These are phyloP conservation scores for Rhinella marina DNA, from an alignment of 2,797 vertebrate genomes.

Conservation along the genomic window DNA sequence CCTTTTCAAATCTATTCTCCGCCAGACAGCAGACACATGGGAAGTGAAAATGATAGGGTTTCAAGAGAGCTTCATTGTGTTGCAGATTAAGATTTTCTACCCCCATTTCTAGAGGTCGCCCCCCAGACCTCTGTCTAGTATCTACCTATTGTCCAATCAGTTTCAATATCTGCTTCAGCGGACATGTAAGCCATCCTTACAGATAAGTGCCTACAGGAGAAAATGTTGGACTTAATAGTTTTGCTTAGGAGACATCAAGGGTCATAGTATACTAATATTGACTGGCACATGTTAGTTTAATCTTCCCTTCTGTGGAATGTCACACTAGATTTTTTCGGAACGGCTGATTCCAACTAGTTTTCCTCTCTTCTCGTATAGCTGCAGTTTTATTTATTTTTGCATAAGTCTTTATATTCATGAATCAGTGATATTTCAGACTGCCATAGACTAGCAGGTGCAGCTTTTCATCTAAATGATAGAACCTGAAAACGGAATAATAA, in stretches of 20 bases:
- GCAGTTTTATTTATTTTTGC: slow-evolving; percentile 74
- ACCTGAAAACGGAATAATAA: slow-evolving; percentile 57
- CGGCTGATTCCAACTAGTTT: slow-evolving; percentile 77
- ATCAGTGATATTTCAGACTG: slow-evolving; percentile 70
- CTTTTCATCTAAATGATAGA: slow-evolving; percentile 69
- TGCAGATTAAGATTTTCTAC: slow-evolving; percentile 99
- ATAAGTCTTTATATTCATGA: slow-evolving; percentile 80
- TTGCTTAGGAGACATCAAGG: slow-evolving; percentile 84
- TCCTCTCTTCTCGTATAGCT: slow-evolving; percentile 68
- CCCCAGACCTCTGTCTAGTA: slow-evolving; percentile 87
- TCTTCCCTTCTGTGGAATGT: slow-evolving; percentile 85
- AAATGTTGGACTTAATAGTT: slow-evolving; percentile 94
- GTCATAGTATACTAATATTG: slow-evolving; percentile 89
- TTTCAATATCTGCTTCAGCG: slow-evolving; percentile 92
- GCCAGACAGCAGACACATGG: slow-evolving; percentile 88
- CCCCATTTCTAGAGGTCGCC: slow-evolving; percentile 90
- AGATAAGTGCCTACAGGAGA: slow-evolving; percentile 91
- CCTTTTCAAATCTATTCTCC: slow-evolving; percentile 91
- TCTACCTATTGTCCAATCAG: slow-evolving; percentile 94
- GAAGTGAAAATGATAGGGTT: slow-evolving; percentile 99
- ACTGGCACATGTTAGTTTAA: slow-evolving; percentile 90
- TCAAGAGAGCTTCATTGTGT: slow-evolving; percentile 96
- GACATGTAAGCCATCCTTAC: slow-evolving; percentile 90
- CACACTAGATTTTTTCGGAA: slow-evolving; percentile 75
- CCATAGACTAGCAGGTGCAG: slow-evolving; percentile 67